Base-by-base conservation (phyloP, 2,113 vertebrate species). In the Gallinago undulata region DNA sequence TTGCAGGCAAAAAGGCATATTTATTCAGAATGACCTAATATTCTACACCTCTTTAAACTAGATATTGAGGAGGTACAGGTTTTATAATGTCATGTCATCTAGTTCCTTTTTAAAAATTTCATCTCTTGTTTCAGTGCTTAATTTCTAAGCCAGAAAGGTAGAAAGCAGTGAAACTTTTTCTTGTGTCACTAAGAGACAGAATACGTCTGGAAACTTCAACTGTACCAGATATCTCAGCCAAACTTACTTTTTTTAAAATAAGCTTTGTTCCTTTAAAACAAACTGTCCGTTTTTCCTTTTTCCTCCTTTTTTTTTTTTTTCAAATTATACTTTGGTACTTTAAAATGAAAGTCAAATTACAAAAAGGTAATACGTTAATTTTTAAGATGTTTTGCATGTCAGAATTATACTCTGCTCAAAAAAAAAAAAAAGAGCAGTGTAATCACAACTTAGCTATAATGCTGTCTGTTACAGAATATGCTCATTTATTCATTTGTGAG, bases 31-130 rank as follows among this genome's bases (percentile, higher is more conserved):
- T 60, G 51, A 60, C 27, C 10, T 25, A 22, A 53, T 57, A 3
- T n/a, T 25, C 24, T 53, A 0, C 9, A 16, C 11, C 7, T 25
- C 25, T 59, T n/a, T 23, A 48, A 48, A 27, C 12, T 0, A 0
- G 27, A 25, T 78, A 70, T 73, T 48, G 33, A 78, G 35, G 50
- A 43, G 10, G 3, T 41, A 5, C 1, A 4, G 3, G 69, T 74
- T 27, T 78, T 87, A 13, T 67, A 55, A 35, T 51, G 15, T 50
- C 25, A 11, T 11, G 27, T 22, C 9, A 48, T 48, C 33, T 81
- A 27, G 6, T 57, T 51, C 11, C 0, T 24, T 30, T 57, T 48
- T 43, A 51, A 5, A 60, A 74, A 57, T 27, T 57, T 67, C 5
- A 6, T 13, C 15, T 85, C 24, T 6, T 3, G 10, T 72, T 90